A percentile compares a stretch with the other conserved stretches of the same genome.
These are phyloP conservation scores for Varanus komodoensis DNA, from an alignment of 2,113 vertebrate genomes.

Conservation along the genomic window DNA sequence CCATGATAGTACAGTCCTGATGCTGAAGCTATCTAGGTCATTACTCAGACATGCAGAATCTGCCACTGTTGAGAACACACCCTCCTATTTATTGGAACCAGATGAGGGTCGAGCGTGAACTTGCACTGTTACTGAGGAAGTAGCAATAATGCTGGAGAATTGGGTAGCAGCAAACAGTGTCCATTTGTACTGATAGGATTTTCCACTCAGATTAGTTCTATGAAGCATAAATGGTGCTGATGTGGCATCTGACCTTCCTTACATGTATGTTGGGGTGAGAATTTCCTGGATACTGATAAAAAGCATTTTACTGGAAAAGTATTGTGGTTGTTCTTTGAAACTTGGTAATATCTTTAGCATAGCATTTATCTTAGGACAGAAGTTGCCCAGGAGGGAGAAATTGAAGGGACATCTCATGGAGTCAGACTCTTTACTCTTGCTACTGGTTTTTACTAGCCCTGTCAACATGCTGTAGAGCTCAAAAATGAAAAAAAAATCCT, in stretches of 20 bases:
- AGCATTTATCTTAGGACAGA: constrained; percentile 10
- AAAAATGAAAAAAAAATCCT: background rate
- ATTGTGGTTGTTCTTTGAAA: background rate
- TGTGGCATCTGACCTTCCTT: constrained; percentile 13
- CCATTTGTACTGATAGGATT: background rate
- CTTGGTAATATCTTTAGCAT: background rate
- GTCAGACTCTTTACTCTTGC: background rate
- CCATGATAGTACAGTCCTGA: background rate
- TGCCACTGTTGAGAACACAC: background rate
- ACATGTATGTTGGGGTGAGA: background rate
- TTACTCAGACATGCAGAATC: background rate
- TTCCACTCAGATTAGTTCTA: background rate
- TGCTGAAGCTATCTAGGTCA: constrained; percentile 19
- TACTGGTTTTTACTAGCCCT: background rate
- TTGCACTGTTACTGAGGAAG: background rate
- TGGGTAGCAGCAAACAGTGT: background rate
- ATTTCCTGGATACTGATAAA: constrained; percentile 19
- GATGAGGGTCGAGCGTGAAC: background rate
- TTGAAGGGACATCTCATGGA: background rate
- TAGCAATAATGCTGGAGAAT: background rate
- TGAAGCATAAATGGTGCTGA: background rate
- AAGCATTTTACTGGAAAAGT: background rate
- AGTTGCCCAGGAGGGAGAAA: background rate
- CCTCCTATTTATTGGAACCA: background rate
- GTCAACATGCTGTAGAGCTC: background rate